Evolutionary conservation across 2,888 invertebrate genomes (phyloP), one percentile per base, ranked within the genome.

Genomic region (Physocephala rufipes): DNA sequence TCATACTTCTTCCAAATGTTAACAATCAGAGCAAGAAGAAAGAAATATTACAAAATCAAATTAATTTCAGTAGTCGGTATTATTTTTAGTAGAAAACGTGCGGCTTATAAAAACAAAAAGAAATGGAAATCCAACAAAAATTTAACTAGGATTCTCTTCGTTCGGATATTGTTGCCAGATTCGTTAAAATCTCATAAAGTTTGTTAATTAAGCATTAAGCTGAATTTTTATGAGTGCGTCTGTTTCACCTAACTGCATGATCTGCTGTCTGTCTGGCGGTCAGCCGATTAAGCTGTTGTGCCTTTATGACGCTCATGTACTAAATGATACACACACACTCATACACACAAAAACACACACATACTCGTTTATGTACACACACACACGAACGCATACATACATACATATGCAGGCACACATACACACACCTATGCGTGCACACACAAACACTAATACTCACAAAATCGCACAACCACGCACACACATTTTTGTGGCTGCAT

Each of bases 151-250:
- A 16, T 28, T 58, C 26, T 58, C 28, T 9, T 36, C 36, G 24
- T 26, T 26, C 28, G 24, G 3, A 58, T 58, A 9, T 7, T 55
- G 63, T 63, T 63, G n/a, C 28, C 64, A 36, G 53, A 53, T 53
- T 51, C 66, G 66, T 66, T 66, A 59, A 67, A 67, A 28, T 51
- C 68, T 68, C 68, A 62, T 68, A 68, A 68, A 68, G 49, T 68
- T 49, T 55, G 45, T 66, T 73, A 68, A 68, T 26, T 49, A 45
- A 71, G 58, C 63, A 70, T 70, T 70, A 47, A 64, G 70, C 64
- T 70, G 55, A 19, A 71, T 73, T 74, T 76, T 74, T 75, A 74
- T 70, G 73, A 72, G 74, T 71, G 73, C 74, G 61, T 74, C 55
- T 49, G n/a, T n/a, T n/a, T n/a, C n/a, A n/a, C n/a, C n/a, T 45